Base-by-base conservation (phyloP, 2,797 vertebrate species). In the Taenioides sp. region DNA sequence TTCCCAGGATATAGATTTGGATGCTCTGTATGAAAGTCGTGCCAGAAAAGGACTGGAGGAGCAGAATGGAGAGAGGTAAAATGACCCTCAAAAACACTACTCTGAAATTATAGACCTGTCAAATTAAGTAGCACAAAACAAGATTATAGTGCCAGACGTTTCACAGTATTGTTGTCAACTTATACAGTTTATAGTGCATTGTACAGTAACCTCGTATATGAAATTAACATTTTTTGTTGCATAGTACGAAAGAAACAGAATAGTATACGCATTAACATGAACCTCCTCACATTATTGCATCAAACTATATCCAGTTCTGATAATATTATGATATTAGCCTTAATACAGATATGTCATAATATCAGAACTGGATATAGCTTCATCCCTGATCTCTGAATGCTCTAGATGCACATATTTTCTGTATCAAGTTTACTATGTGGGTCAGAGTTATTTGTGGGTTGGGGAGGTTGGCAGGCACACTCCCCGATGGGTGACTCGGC, bases 1-100 rank as follows among this genome's bases (percentile, higher is more conserved):
- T 62, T 91, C 92, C 43, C 86, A 91, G 85, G 84, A 86, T 69
- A 90, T 77, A 0, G 83, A 81, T 75, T 67, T 79, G 72, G 89
- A 91, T 0, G 80, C 34, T 7, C 67, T 62, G 0, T 74, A 86
- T 20, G 89, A 89, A 54, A 57, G 78, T 52, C 75, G 22, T 52
- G 76, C 82, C 71, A 88, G 82, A 66, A 89, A 16, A 65, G 86
- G 74, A 62, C 65, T 72, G 63, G 85, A 76, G 60, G 82, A 86
- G 61, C 83, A 69, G 67, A 95, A 94, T 49, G 87, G 86, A n/a
- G 85, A 78, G 66, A 95, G 95, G 96, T 97, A 80, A 84, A 49
- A 11, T 6, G 59, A 67, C 16, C 72, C 65, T n/a, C 12, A 14
- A 5, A 40, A 57, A 28, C 43, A 31, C 7, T 31, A 1, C 10